Evolutionary conservation across 1,140 invertebrate species (phyloP), one percentile per base, ranked within the genome.

Genomic region (Atta texana): DNA sequence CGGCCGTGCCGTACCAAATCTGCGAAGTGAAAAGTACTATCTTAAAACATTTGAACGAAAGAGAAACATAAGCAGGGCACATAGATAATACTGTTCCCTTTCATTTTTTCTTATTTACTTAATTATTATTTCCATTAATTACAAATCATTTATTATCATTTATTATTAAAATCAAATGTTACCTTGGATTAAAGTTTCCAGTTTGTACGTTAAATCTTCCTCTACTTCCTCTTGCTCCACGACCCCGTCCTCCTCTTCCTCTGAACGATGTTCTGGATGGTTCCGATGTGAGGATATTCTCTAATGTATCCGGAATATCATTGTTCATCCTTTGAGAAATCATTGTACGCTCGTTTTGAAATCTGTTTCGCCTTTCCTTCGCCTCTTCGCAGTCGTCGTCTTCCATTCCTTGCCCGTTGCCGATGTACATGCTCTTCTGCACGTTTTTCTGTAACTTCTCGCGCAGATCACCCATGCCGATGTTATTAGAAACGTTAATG

Each of bases 371-470:
- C 77, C 94, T 89, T 72, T 95, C 94, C 24, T 91, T 92, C 2
- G 93, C 93, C 82, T 95, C 93, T 87, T 95, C 93, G 75, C 90
- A 87, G 68, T 95, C 94, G 74, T 95, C 94, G 69, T 95, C 94
- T 77, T 95, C 94, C 68, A 92, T 68, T 74, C 85, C 88, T 57
- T 93, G 93, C 63, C 91, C 92, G 86, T 92, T 93, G 34, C 87
- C 90, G 59, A 89, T 61, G 88, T 92, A 92, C 3, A 91, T 34
- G 31, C 18, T 71, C 55, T 92, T 91, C 39, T 88, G 89, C 31
- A 86, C 76, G 78, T 87, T 92, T 89, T 92, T 94, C 71, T 93
- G 93, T 49, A 94, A 57, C 69, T 94, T 94, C 57, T 94, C 93
- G 7, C 94, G 92, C 51, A 95, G 77, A 88, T 95, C 94, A 14